phyloP scores from a whole-genome alignment of 30 jellyfish, hydroid and myxozoan genomes.

The Catostylus mosaicus region DNA sequence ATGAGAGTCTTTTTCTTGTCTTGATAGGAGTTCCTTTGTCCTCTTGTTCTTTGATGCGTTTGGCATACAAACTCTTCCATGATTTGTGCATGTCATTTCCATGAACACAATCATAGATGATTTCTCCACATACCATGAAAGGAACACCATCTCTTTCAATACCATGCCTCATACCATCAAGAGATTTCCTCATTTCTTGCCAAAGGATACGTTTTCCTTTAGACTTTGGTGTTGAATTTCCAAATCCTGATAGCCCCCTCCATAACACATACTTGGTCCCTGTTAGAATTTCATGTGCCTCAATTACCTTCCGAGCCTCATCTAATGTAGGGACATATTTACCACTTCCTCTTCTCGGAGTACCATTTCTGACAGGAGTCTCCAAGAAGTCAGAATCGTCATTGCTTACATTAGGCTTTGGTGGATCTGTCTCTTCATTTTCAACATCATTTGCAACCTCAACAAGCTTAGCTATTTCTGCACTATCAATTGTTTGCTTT shows the following conservation, averaged over 20 bases:
- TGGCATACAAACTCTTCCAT: slow-evolving; percentile 46
- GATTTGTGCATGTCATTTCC: slow-evolving; percentile 56
- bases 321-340: slow-evolving; percentile 44
- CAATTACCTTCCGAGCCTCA: slow-evolving; percentile 55
- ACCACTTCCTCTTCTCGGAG: slow-evolving; percentile 7
- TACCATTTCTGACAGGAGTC: background rate
- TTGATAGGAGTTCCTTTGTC: slow-evolving; percentile 50
- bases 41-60: slow-evolving; percentile 39
- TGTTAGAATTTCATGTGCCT: slow-evolving; percentile 62
- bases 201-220: slow-evolving; percentile 50
- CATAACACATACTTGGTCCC: slow-evolving; percentile 62
- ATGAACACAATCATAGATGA: slow-evolving; percentile 58
- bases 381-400: slow-evolving; percentile 10
- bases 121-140: slow-evolving; percentile 58
- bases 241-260: slow-evolving; percentile 59
- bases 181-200: slow-evolving; percentile 56
- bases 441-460: slow-evolving; percentile 52
- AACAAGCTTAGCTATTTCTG: slow-evolving; percentile 54
- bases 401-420: background rate
- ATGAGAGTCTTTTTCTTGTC: slow-evolving; percentile 44
- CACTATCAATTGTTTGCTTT: slow-evolving; percentile 46
- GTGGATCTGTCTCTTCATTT: background rate
- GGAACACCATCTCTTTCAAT: slow-evolving; percentile 54
- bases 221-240: slow-evolving; percentile 29
- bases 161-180: slow-evolving; percentile 53